These are phyloP conservation scores for Discoglossus pictus DNA, from an alignment of 2,797 vertebrate species.

Conservation along the genomic window DNA sequence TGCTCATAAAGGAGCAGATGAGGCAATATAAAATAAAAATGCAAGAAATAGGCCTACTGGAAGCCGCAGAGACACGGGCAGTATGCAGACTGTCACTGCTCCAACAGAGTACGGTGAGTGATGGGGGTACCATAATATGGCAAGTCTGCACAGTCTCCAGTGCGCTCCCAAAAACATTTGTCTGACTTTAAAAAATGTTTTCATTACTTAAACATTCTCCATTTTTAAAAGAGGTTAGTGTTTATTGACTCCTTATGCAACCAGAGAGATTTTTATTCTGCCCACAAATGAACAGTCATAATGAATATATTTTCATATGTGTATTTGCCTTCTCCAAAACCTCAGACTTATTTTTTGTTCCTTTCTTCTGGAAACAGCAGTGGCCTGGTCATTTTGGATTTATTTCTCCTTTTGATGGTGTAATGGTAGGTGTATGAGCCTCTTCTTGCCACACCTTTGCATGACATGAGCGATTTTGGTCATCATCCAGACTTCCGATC, in stretches of 20 bases:
- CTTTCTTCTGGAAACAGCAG: constrained; percentile 68
- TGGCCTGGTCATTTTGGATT: constrained; percentile 96
- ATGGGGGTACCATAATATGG: too few species aligned
- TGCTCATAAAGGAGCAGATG: constrained; percentile 94
- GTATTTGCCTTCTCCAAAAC: too few species aligned
- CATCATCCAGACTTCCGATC: not conserved
- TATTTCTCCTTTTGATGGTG: constrained; percentile 92
- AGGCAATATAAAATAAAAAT: constrained; percentile 92
- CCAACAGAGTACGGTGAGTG: constrained; percentile 83
- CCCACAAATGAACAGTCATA: too few species aligned
- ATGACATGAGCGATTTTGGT: too few species aligned
- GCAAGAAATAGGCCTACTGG: constrained; percentile 93
- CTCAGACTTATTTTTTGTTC: too few species aligned
- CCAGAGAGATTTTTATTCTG: too few species aligned
- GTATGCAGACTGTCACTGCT: constrained; percentile 88
- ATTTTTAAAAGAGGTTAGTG: too few species aligned
- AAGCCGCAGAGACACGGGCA: constrained; percentile 86
- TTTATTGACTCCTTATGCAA: not conserved
- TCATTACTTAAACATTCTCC: too few species aligned
- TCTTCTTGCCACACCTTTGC: constrained; percentile 19
- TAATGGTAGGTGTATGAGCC: constrained; percentile 71
- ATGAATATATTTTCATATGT: too few species aligned
- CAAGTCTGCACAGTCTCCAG: too few species aligned
- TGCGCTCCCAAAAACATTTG: too few species aligned
- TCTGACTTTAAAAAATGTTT: too few species aligned